These are phyloP conservation scores for Bombyx mori DNA, from an alignment of 1,140 invertebrate genomes.

Conservation along the genomic window DNA sequence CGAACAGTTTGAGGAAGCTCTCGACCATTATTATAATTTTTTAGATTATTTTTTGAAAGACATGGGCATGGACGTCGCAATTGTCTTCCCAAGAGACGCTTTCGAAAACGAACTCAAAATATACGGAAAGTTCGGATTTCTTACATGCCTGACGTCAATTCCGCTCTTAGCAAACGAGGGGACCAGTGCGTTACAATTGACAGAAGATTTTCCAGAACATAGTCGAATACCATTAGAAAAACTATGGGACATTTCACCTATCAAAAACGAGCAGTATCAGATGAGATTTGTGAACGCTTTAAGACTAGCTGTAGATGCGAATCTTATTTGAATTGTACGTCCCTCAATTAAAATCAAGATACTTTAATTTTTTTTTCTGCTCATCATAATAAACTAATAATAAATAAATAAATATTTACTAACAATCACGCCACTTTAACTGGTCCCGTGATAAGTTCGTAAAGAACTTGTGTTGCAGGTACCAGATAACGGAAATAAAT, in stretches of 20 bases:
- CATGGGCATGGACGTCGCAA: slow-evolving; percentile 20
- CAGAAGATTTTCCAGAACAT: slow-evolving; percentile 17
- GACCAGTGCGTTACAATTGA: slow-evolving; percentile 24
- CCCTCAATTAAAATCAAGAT: background rate
- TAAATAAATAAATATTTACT: background rate
- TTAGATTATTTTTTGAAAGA: slow-evolving; percentile 27
- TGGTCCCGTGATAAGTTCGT: too few relatives aligned
- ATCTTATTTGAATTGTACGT: slow-evolving; percentile 21
- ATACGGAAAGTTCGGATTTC: slow-evolving; percentile 29
- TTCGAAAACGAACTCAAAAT: slow-evolving; percentile 25
- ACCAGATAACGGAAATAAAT: too few relatives aligned
- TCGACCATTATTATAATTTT: slow-evolving; percentile 24
- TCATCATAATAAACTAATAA: background rate
- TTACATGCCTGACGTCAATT: slow-evolving; percentile 24
- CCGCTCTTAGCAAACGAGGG: slow-evolving; percentile 22
- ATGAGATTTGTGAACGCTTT: slow-evolving; percentile 25
- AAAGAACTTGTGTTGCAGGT: too few relatives aligned
- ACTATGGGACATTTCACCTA: slow-evolving; percentile 27
- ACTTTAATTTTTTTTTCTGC: background rate
- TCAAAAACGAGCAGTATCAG: slow-evolving; percentile 22
- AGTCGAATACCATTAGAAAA: slow-evolving; percentile 31
- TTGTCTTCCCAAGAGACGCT: slow-evolving; percentile 20
- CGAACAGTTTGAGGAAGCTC: slow-evolving; percentile 22
- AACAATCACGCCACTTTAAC: too few relatives aligned
- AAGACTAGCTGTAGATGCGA: slow-evolving; percentile 24